Percentiles rank a stretch among this genome's conserved stretches.
Evolutionary conservation across 2,797 vertebrate species (phyloP).

Genomic region (Amblyopsis hoosieri): DNA sequence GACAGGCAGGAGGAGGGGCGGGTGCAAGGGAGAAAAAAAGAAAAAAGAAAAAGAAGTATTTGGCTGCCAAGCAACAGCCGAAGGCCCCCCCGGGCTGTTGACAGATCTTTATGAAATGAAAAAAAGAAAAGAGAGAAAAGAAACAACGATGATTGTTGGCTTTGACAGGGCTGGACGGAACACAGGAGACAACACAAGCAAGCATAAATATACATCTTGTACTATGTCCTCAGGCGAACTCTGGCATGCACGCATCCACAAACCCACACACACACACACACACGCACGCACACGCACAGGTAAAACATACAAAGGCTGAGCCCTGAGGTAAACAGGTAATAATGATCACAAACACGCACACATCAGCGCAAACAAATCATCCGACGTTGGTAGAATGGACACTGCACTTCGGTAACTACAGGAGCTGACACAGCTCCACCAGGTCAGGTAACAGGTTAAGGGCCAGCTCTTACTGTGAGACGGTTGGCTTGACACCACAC

Average conservation of each 20-base stretch:
- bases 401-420: conserved; percentile 28
- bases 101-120: conserved; percentile 86
- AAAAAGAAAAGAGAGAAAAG: conserved; percentile 74
- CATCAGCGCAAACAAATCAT: conserved; percentile 33
- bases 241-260: conserved; percentile 31
- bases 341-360: conserved; percentile 14
- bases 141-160: conserved; percentile 80
- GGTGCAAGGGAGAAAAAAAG: conserved; percentile 48
- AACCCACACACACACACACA: conserved; percentile 8
- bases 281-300: conserved; percentile 36
- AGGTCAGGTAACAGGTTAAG: conserved; percentile 42
- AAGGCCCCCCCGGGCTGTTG: conserved; percentile 83
- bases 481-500: conserved; percentile 40
- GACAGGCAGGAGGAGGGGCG: conserved; percentile 56
- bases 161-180: conserved; percentile 79
- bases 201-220: conserved; percentile 78
- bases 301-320: conserved; percentile 15
- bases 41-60: conserved; percentile 80
- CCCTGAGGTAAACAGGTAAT: conserved; percentile 46
- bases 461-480: conserved; percentile 35
- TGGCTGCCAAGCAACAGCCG: conserved; percentile 84
- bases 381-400: conserved; percentile 34
- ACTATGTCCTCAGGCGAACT: conserved; percentile 75
- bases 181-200: conserved; percentile 75
- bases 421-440: conserved; percentile 7